Conservation (phyloP, 2,797 vertebrate genomes). For the Phoebastria nigripes region DNA sequence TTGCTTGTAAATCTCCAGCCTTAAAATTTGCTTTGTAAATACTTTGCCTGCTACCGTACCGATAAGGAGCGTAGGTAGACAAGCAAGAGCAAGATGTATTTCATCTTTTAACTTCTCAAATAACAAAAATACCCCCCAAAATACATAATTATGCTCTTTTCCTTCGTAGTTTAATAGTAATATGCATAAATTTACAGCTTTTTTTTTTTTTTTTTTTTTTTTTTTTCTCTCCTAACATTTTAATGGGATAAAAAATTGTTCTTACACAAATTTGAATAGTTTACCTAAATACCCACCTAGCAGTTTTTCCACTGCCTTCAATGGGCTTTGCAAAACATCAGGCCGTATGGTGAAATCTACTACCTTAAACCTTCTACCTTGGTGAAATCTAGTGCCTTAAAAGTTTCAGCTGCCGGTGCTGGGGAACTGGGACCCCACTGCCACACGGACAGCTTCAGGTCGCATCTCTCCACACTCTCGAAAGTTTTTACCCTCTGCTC, state of each 20-base stretch:
- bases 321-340: background rate
- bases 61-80: background rate
- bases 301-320: background rate
- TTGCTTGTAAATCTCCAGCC: background rate
- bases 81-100: background rate
- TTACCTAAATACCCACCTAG: background rate
- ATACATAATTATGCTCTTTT: background rate
- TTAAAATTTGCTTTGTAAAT: constrained; percentile 18
- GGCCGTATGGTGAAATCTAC: fast-evolving
- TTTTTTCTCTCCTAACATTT: background rate
- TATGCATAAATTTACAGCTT: background rate
- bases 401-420: background rate
- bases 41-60: background rate
- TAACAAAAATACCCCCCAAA: background rate
- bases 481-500: background rate
- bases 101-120: background rate
- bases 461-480: background rate
- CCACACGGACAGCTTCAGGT: background rate
- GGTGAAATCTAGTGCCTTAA: background rate
- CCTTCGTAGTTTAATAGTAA: background rate
- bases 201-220: background rate
- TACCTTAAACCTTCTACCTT: too few relatives aligned
- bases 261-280: background rate
- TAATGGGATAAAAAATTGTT: background rate
- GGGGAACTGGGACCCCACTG: fast-evolving